These are phyloP conservation scores for Pterocles burchelli DNA, from an alignment of 2,113 vertebrate species.

Conservation along the genomic window DNA sequence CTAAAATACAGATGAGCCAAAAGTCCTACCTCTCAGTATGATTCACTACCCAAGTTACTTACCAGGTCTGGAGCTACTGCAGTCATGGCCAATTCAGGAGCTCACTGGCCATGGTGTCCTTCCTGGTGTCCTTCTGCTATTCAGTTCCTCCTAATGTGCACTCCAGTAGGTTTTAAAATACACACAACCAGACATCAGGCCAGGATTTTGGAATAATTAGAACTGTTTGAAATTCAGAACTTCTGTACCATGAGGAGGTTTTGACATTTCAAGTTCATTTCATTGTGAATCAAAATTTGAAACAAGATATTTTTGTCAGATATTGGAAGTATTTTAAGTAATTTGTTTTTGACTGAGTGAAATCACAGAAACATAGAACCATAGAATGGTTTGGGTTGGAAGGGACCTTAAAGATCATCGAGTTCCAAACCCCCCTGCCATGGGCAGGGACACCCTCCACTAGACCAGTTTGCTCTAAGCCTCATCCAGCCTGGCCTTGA, in stretches of 20 bases:
- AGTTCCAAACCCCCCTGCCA: no score
- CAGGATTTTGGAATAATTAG: not conserved
- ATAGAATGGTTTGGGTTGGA: no score
- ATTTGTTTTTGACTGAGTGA: not conserved
- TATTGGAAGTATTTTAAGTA: not conserved
- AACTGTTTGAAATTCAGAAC: not conserved
- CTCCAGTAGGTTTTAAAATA: not conserved
- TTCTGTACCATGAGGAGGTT: not conserved
- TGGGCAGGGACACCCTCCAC: no score
- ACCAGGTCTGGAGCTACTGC: not conserved
- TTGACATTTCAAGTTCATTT: not conserved
- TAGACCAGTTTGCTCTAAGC: no score
- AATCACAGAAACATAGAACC: not conserved
- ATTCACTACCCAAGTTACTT: not conserved
- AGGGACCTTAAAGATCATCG: no score
- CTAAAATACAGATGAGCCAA: not conserved
- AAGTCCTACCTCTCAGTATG: not conserved
- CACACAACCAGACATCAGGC: not conserved
- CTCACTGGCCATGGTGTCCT: rapidly evolving
- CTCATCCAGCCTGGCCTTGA: no score
- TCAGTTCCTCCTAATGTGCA: not conserved
- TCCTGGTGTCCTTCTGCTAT: no score
- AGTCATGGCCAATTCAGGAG: not conserved
- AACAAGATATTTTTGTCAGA: not conserved
- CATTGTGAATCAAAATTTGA: not conserved